Conservation (phyloP, 2,113 vertebrate species). For the Chlorodrepanis virens region DNA sequence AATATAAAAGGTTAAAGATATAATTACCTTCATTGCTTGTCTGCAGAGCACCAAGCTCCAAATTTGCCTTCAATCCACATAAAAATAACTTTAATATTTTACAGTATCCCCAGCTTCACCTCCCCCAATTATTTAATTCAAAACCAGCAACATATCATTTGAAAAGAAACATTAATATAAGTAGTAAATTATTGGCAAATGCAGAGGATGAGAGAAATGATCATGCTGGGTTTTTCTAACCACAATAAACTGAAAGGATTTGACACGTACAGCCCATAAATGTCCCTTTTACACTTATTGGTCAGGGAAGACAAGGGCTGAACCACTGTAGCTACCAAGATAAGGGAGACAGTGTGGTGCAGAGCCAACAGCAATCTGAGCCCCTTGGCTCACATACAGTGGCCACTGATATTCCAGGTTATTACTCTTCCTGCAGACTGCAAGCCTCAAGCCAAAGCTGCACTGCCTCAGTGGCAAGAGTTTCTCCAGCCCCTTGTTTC, state of each 20-base stretch:
- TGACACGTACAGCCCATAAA: background rate
- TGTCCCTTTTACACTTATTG: background rate
- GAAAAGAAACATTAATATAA: conserved; percentile 1
- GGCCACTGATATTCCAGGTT: background rate
- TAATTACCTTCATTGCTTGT: background rate
- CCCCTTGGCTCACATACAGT: background rate
- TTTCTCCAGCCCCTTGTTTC: background rate
- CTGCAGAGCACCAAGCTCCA: background rate
- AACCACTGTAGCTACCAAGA: background rate
- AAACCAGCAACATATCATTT: background rate
- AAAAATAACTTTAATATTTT: background rate
- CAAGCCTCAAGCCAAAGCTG: background rate
- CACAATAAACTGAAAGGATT: background rate
- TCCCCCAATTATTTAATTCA: conserved; percentile 7
- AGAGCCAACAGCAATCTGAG: background rate
- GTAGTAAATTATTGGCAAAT: background rate
- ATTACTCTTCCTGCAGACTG: background rate
- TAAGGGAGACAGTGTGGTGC: background rate
- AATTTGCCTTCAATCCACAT: conserved; percentile 13
- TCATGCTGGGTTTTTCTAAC: background rate
- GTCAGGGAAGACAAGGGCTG: background rate
- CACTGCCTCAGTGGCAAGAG: background rate
- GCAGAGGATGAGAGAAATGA: background rate
- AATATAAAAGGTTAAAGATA: background rate
- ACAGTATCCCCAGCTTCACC: background rate